Evolutionary conservation across 2,113 vertebrate species (phyloP).

Genomic region (Apeltes quadracus): DNA sequence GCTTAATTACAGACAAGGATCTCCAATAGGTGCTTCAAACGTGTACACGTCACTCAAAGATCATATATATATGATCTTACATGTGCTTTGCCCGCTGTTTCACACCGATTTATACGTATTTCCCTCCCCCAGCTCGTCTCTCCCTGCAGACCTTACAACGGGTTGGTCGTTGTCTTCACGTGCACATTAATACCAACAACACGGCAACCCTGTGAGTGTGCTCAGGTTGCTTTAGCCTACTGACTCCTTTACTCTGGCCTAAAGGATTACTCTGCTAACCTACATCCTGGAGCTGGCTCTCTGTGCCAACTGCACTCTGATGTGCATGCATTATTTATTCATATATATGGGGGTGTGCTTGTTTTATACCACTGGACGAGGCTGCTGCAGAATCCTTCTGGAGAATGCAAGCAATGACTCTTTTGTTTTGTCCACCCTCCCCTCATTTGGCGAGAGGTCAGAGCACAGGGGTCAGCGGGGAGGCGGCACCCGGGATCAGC

Average conservation of each 20-base stretch:
- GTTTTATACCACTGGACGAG: slow-evolving; percentile 7
- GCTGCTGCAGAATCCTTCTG: background rate
- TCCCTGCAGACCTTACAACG: background rate
- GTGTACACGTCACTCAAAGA: background rate
- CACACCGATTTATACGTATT: background rate
- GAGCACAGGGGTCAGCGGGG: slow-evolving; percentile 26
- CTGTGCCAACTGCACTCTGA: slow-evolving; percentile 43
- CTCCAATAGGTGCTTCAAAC: background rate
- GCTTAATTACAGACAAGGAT: slow-evolving; percentile 24
- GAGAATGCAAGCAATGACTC: background rate
- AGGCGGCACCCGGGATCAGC: background rate
- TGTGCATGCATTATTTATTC: slow-evolving; percentile 1
- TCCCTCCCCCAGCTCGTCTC: background rate
- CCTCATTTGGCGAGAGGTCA: slow-evolving; percentile 27
- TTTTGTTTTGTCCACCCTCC: background rate
- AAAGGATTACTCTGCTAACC: slow-evolving; percentile 79
- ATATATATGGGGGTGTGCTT: background rate
- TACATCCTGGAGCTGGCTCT: slow-evolving; percentile 57
- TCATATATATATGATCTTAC: background rate
- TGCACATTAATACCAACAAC: slow-evolving; percentile 16
- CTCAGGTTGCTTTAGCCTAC: slow-evolving; percentile 59
- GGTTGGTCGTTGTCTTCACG: slow-evolving; percentile 29
- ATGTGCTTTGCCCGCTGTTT: background rate
- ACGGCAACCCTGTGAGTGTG: background rate
- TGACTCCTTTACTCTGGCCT: slow-evolving; percentile 70